A percentile compares a stretch with the other conserved stretches of the same genome.
These are phyloP conservation scores for Epirrhoe tristata DNA, from an alignment of 2,888 invertebrate species.

Conservation along the genomic window DNA sequence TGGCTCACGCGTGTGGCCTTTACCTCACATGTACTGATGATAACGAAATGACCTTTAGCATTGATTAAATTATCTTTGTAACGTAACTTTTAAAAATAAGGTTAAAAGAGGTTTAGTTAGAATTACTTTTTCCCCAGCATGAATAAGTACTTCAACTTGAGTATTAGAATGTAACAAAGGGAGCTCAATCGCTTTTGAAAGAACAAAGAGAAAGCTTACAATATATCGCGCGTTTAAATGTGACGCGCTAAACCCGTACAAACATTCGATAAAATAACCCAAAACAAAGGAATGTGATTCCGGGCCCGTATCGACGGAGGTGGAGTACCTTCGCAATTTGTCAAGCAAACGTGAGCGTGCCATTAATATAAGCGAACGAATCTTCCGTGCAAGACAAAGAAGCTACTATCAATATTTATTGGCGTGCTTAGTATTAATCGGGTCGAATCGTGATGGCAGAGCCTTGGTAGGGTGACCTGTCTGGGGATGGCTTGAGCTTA, in stretches of 20 bases:
- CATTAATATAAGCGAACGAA: conserved; percentile 81
- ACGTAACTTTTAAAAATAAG: conserved; percentile 17
- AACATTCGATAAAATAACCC: conserved; percentile 45
- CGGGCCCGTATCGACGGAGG: conserved; percentile 43
- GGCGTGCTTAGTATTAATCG: conserved; percentile 84
- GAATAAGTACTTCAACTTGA: conserved; percentile 1
- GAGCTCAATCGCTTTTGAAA: conserved; percentile 20
- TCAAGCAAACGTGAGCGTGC: conserved; percentile 76
- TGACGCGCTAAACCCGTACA: conserved; percentile 41
- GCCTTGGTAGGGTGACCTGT: conserved; percentile 12
- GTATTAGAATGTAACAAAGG: conserved; percentile 11
- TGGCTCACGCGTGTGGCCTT: conserved; percentile 42
- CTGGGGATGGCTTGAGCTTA: neutral
- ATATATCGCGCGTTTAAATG: conserved; percentile 40
- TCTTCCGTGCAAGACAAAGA: conserved; percentile 81
- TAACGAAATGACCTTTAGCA: conserved; percentile 19
- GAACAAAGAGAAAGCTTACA: conserved; percentile 29
- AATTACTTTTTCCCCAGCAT: conserved; percentile 4
- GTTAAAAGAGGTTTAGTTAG: conserved; percentile 3
- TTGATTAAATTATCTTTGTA: conserved; percentile 19
- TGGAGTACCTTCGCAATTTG: conserved; percentile 63
- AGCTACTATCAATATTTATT: conserved; percentile 83
- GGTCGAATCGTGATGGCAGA: conserved; percentile 66
- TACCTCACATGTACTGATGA: conserved; percentile 36
- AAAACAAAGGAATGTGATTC: conserved; percentile 48